Conservation (phyloP, 2,888 invertebrate genomes). For the Meganola albula region DNA sequence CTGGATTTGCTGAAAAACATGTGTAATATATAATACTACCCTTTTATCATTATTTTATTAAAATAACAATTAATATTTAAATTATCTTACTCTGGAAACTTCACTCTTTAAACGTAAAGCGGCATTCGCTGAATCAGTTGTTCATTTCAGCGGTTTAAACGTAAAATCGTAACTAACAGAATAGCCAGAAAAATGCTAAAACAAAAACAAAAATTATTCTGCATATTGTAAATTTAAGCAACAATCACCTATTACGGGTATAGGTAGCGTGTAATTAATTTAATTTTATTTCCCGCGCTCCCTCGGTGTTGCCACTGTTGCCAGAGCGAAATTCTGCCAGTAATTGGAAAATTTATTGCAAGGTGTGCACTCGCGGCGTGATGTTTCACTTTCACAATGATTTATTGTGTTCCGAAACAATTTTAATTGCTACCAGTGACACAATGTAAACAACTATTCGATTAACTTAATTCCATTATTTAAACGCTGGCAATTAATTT, state of each 20-base stretch:
- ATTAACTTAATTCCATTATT: conserved; percentile 75
- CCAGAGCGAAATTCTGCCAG: conserved; percentile 60
- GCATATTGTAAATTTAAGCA: too few relatives aligned
- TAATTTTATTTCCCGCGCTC: conserved; percentile 57
- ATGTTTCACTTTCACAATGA: conserved; percentile 77
- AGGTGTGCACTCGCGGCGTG: conserved; percentile 67
- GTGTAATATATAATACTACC: too few relatives aligned
- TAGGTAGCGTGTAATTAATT: conserved; percentile 50
- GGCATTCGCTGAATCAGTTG: too few relatives aligned
- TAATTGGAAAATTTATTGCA: conserved; percentile 77
- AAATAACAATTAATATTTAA: too few relatives aligned
- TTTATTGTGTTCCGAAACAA: conserved; percentile 73
- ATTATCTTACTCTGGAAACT: too few relatives aligned
- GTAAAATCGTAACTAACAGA: too few relatives aligned
- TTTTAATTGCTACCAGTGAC: conserved; percentile 76
- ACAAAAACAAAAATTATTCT: too few relatives aligned
- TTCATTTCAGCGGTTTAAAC: too few relatives aligned
- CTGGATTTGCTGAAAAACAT: too few relatives aligned
- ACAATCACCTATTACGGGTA: conserved; percentile 15
- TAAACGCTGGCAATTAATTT: conserved; percentile 63
- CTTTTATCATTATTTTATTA: too few relatives aligned
- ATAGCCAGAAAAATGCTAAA: too few relatives aligned
- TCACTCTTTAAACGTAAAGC: too few relatives aligned
- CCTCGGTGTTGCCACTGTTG: conserved; percentile 50
- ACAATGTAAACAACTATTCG: conserved; percentile 77